Evolutionary conservation across 1,140 invertebrate species (phyloP).

Genomic region (Holotrichia oblita): DNA sequence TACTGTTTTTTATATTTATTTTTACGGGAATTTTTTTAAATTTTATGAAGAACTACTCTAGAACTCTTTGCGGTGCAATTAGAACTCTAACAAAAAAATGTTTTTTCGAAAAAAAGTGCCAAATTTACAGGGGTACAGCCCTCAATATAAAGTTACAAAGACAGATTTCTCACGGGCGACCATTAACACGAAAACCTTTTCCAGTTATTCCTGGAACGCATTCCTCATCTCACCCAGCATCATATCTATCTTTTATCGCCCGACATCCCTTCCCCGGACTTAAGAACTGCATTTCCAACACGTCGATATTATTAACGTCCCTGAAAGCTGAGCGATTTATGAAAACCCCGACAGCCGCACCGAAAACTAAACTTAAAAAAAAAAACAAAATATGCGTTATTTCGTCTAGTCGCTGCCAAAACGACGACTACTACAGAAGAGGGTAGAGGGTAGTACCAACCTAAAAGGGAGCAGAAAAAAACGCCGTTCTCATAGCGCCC

Average conservation of each 20-base stretch:
- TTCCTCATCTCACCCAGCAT: no score
- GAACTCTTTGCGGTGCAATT: no score
- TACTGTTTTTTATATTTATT: no score
- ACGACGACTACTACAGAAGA: no score
- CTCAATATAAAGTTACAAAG: no score
- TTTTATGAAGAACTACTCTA: no score
- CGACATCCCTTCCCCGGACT: not conserved
- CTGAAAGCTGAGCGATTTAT: constrained; percentile 7
- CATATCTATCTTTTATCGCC: constrained; percentile 1
- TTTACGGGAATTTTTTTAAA: no score
- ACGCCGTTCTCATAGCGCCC: not conserved
- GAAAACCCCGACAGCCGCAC: not conserved
- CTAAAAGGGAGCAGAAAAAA: not conserved
- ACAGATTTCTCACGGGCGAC: no score
- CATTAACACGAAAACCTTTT: not conserved
- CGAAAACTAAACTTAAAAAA: not conserved
- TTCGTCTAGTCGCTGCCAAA: no score
- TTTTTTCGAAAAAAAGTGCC: no score
- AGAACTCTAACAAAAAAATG: no score
- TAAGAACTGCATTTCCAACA: not conserved
- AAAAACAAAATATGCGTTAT: not conserved
- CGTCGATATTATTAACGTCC: not conserved
- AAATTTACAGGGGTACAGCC: no score
- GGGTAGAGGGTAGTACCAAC: not conserved
- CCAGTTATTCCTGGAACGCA: not conserved